Evolutionary conservation across 2,113 vertebrate genomes (phyloP).

Genomic region (Antechinus stuartii): DNA sequence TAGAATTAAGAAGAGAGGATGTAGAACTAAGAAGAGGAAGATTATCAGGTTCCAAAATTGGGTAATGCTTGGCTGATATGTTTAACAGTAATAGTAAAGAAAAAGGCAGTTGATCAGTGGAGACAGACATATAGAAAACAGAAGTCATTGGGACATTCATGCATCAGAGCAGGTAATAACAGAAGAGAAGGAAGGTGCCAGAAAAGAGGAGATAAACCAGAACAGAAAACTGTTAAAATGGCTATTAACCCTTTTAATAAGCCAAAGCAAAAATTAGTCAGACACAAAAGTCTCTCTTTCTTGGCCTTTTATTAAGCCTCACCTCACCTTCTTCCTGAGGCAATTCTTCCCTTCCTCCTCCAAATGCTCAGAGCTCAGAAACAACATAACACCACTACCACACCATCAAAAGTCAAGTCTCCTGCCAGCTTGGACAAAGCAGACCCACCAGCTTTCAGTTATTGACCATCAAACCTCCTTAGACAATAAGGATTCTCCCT

Average conservation of each 20-base stretch:
- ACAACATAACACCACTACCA: constrained; percentile 85
- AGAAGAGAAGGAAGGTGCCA: not conserved
- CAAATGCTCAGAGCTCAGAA: constrained; percentile 86
- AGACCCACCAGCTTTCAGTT: not conserved
- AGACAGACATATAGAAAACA: not conserved
- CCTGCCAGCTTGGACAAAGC: not conserved
- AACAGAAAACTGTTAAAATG: not conserved
- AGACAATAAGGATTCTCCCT: not conserved
- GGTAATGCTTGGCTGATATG: not conserved
- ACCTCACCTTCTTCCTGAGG: constrained; percentile 86
- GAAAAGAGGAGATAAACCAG: not conserved
- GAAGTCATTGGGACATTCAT: not conserved
- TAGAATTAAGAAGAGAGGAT: not conserved
- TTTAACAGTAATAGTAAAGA: not conserved
- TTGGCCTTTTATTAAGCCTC: not conserved
- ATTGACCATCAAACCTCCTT: not conserved
- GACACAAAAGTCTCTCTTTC: not conserved
- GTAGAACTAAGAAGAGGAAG: not conserved
- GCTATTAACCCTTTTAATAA: not conserved
- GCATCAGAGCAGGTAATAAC: not conserved
- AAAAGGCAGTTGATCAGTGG: not conserved
- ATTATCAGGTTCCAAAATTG: not conserved
- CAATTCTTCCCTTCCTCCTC: constrained; percentile 85
- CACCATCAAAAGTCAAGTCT: not conserved
- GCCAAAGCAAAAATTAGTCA: not conserved